phyloP scores from a whole-genome alignment of 2,113 vertebrate species.

The Syrrhaptes paradoxus region DNA sequence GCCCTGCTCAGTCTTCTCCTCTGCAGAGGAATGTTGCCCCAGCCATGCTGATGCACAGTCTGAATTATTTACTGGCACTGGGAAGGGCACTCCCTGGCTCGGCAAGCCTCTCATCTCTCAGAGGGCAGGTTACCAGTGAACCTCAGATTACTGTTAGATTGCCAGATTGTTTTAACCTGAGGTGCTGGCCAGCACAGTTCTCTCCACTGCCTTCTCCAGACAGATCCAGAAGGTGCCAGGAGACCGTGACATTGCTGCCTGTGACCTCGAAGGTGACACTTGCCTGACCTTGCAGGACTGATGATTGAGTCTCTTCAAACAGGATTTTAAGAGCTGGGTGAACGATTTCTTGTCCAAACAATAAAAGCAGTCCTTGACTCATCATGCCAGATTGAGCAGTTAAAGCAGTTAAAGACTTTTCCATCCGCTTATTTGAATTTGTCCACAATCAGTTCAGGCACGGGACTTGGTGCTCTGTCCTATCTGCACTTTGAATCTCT shows the following conservation, averaged over 20 bases:
- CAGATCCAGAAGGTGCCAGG: background rate
- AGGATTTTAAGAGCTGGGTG: background rate
- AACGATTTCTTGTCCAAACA: background rate
- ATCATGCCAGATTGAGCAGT: background rate
- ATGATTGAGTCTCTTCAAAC: background rate
- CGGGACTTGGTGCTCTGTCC: background rate
- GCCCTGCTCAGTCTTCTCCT: background rate
- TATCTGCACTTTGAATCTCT: constrained; percentile 16
- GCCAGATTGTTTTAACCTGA: background rate
- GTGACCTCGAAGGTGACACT: background rate
- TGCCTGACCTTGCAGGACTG: background rate
- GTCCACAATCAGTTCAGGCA: background rate
- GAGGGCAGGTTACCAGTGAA: background rate
- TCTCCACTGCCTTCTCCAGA: background rate
- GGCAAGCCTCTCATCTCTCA: background rate
- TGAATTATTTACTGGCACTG: background rate
- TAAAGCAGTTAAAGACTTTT: background rate
- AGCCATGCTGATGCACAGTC: background rate
- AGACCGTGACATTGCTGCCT: background rate
- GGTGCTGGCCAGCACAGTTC: background rate
- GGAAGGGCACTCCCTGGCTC: background rate
- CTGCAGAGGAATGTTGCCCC: background rate
- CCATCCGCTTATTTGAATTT: background rate
- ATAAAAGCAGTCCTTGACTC: background rate
- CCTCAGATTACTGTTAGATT: background rate